A percentile compares a stretch with the other conserved stretches of the same genome.
Conservation (phyloP, 2,888 invertebrate genomes). For the Scaptomyza parva region DNA sequence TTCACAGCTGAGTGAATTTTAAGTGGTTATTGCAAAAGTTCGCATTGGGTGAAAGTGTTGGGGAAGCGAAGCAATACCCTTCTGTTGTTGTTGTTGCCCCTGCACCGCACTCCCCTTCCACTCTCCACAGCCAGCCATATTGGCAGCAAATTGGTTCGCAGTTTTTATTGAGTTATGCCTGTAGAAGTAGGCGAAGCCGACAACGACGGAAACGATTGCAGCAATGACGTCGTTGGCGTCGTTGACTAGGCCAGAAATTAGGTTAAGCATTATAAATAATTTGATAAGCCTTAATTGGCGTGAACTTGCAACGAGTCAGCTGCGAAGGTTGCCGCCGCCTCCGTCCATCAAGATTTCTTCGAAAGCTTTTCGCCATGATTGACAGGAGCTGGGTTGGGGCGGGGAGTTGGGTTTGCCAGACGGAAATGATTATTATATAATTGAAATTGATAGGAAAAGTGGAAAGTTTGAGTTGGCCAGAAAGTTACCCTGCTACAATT, state of each 20-base stretch:
- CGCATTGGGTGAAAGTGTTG: slow-evolving; percentile 75
- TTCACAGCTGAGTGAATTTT: slow-evolving; percentile 83
- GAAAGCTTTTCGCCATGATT: slow-evolving; percentile 60
- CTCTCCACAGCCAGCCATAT: slow-evolving; percentile 37
- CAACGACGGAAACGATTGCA: slow-evolving; percentile 3
- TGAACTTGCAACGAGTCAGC: slow-evolving; percentile 63
- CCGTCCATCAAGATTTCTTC: not conserved
- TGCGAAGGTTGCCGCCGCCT: slow-evolving; percentile 17
- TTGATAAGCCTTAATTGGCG: slow-evolving; percentile 82
- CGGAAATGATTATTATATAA: slow-evolving; percentile 79
- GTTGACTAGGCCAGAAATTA: slow-evolving; percentile 74
- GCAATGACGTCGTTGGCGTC: slow-evolving; percentile 30
- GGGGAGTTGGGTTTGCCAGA: slow-evolving; percentile 50
- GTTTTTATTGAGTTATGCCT: slow-evolving; percentile 68
- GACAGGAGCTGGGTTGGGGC: slow-evolving; percentile 61
- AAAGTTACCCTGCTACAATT: slow-evolving; percentile 55
- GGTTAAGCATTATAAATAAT: slow-evolving; percentile 84
- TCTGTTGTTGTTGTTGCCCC: not conserved
- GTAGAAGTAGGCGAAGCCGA: not conserved
- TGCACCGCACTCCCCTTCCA: too few species aligned
- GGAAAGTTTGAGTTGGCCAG: slow-evolving; percentile 17
- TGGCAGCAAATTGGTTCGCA: slow-evolving; percentile 61
- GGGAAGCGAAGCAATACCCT: too few species aligned
- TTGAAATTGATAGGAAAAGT: slow-evolving; percentile 75
- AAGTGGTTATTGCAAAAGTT: slow-evolving; percentile 83